Base-by-base conservation (phyloP, 2,113 vertebrate species). In the Acinonyx jubatus region DNA sequence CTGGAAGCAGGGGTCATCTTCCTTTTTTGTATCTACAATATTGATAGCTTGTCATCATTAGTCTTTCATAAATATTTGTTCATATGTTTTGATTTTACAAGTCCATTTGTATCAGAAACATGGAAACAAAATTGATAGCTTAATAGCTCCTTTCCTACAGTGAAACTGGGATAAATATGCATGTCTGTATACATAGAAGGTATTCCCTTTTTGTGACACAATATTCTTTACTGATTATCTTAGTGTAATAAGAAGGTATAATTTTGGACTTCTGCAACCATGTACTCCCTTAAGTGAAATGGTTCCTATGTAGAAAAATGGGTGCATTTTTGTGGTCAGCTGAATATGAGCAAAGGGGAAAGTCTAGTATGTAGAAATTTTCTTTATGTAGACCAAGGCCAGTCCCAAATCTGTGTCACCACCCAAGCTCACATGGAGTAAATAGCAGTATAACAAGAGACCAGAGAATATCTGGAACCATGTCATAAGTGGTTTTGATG, bases 41-140 rank as follows among this genome's bases (percentile, higher is more conserved):
- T 33, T n/a, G 8, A 23, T 69, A n/a, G 1, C 1, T 85, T 41
- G 21, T 89, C 27, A 38, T 31, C 52, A 8, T 81, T 91, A 33
- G 27, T 63, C 5, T 81, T 93, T 81, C 31, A 76, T 55, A 86
- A 76, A 86, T 93, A 9, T 50, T 82, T 92, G 6, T 25, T 73
- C n/a, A 79, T 25, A 41, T 19, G 4, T 52, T 95, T 89, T 81
- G 21, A 52, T 82, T 93, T 87, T 78, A 23, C 21, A 87, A 92
- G 2, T 48, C 11, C 38, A 65, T 55, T 84, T 74, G 63, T 90
- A 93, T 48, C 16, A 66, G 13, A 88, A 73, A 16, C 7, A 27
- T 61, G 7, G 12, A 81, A 68, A 79, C 6, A 94, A 84, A 57
- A 50, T 18, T 74, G 31, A 82, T 36, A 65, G 36, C 25, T 90